Evolutionary conservation across 2,888 invertebrate genomes (phyloP), one percentile per base, ranked within the genome.

Genomic region (Meta bourneti): DNA sequence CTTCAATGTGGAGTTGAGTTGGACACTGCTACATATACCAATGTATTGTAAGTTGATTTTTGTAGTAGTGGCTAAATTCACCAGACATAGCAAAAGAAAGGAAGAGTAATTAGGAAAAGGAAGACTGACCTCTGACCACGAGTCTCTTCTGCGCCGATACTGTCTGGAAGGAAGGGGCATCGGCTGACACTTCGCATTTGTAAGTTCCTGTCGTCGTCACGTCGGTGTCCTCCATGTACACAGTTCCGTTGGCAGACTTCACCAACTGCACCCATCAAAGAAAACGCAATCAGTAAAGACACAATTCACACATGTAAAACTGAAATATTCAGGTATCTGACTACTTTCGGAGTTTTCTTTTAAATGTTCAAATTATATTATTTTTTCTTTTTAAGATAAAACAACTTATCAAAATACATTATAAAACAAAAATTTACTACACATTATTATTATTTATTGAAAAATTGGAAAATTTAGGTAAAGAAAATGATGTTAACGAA

Each of bases 101-200:
- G 34, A 34, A 34, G 4, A 4, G 1, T 2, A 34, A 2, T 34
- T 34, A 1, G 4, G 4, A 34, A 34, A 34, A 4, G 78, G 0
- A 52, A 19, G 2, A 11, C 81, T 82, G 49, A 89, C 92, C 92
- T 92, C 79, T 82, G 48, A 92, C 92, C 20, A 61, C 71, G 20
- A 92, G 85, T 48, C 71, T 34, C 19, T 70, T 80, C 20, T 89
- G 80, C 13, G 89, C 86, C 49, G 89, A 85, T n/a, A 89, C 92
- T 11, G 92, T 92, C 82, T 92, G 92, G 80, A 92, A 92, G 70
- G 92, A 92, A 16, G 92, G 92, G 1, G 92, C 92, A n/a, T 92
- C 92, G 16, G 92, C 92, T 16, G 92, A 92, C 74, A 92, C 92
- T 71, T 92, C 92, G 70, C 92, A 92, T 72, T 92, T 92, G 81